Evolutionary conservation across 2,113 vertebrate species (phyloP).

Genomic region (Scatophagus argus): DNA sequence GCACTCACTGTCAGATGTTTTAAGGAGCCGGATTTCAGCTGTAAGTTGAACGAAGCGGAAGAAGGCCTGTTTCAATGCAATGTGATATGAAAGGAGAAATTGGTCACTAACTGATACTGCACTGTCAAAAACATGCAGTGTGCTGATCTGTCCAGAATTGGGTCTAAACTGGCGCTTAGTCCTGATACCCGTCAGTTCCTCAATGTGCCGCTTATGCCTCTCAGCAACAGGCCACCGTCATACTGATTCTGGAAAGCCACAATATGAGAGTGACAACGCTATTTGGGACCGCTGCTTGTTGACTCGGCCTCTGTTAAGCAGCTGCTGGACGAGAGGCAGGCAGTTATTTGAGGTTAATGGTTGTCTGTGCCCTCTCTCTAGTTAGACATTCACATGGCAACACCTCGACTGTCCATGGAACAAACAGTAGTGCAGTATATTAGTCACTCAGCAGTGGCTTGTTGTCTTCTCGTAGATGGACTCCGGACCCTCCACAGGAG

Average conservation of each 20-base stretch:
- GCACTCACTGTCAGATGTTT: constrained; percentile 38
- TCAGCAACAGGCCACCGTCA: constrained; percentile 20
- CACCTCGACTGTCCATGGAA: constrained; percentile 57
- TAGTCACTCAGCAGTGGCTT: constrained; percentile 47
- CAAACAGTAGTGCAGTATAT: constrained; percentile 59
- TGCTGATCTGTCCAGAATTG: not conserved
- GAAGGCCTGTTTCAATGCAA: not conserved
- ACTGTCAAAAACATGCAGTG: constrained; percentile 16
- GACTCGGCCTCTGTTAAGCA: constrained; percentile 59
- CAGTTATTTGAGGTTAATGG: constrained; percentile 77
- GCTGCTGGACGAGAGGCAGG: constrained; percentile 60
- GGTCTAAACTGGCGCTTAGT: constrained; percentile 8
- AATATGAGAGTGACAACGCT: constrained; percentile 49
- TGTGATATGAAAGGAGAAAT: not conserved
- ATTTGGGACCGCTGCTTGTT: constrained; percentile 55
- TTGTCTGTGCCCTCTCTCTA: constrained; percentile 59
- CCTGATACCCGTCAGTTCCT: constrained; percentile 17
- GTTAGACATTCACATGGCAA: constrained; percentile 75
- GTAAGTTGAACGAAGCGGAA: not conserved
- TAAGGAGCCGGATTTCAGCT: not conserved
- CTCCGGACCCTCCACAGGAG: constrained; percentile 1
- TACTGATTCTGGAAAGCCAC: constrained; percentile 53
- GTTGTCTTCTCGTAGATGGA: constrained; percentile 23
- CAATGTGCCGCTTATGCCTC: constrained; percentile 40
- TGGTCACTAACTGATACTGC: not conserved